Percentiles rank a stretch among this genome's conserved stretches.
These are phyloP conservation scores for Drosophila tristis DNA, from an alignment of 1,140 invertebrate genomes.

Conservation along the genomic window DNA sequence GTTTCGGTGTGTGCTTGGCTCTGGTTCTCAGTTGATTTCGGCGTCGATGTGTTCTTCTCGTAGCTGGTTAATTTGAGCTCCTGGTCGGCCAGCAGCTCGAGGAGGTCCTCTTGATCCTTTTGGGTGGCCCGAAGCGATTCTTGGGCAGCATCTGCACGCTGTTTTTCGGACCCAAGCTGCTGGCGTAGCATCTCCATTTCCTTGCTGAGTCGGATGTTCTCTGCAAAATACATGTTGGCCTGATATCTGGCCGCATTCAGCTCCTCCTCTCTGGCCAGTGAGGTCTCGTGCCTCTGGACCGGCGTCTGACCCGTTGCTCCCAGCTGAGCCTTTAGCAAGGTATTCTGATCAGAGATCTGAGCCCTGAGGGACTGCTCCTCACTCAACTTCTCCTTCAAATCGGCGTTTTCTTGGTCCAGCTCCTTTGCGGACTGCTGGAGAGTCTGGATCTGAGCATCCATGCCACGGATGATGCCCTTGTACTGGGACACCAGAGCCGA, in stretches of 20 bases:
- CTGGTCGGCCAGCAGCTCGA: conserved; percentile 92
- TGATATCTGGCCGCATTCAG: conserved; percentile 71
- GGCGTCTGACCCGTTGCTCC: conserved; percentile 28
- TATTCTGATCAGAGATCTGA: conserved; percentile 94
- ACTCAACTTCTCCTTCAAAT: conserved; percentile 88
- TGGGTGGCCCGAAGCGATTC: conserved; percentile 88
- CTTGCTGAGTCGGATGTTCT: conserved; percentile 81
- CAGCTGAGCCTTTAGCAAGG: conserved; percentile 91
- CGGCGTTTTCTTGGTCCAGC: conserved; percentile 85
- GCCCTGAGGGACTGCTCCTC: conserved; percentile 88
- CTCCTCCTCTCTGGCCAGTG: conserved; percentile 44
- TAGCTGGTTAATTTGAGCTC: conserved; percentile 78
- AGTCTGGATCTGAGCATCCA: conserved; percentile 90
- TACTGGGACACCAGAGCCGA: conserved; percentile 90
- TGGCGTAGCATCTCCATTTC: conserved; percentile 79
- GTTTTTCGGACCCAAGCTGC: conserved; percentile 57
- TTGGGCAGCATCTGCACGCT: conserved; percentile 48
- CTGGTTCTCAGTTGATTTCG: conserved; percentile 8
- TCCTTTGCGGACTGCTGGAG: conserved; percentile 86
- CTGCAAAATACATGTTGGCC: conserved; percentile 76
- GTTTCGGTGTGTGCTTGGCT: conserved; percentile 7
- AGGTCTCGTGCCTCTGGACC: conserved; percentile 15
- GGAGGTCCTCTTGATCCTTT: conserved; percentile 96
- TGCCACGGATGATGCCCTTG: conserved; percentile 95
- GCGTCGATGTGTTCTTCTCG: conserved; percentile 31